Base-by-base conservation (phyloP, 2,888 invertebrate genomes). In the Cylindroiulus punctatus region DNA sequence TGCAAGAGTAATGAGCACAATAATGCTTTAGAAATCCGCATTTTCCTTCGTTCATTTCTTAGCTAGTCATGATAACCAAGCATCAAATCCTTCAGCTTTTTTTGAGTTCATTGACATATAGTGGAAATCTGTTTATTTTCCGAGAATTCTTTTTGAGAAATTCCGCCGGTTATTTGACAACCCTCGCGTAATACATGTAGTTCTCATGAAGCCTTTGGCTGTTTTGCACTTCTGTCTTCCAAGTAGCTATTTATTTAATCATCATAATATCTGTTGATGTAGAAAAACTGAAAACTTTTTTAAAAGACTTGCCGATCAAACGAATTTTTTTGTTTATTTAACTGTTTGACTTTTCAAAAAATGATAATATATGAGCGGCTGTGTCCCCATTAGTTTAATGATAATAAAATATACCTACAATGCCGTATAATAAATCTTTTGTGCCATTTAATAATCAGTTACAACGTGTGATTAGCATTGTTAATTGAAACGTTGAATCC, bases 391-490 rank as follows among this genome's bases (percentile, higher is more conserved):
- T 76, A 76, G 76, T 76, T 76, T 76, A 76, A 76, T 76, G 26
- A 76, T 30, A 76, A 76, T 76, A 30, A 76, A 76, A 76, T 26
- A 26, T 76, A 76, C 4, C 76, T 30, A 76, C 30, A 30, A 76
- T 76, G 76, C 76, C 30, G 30, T 32, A 76, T 76, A 76, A 30
- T 76, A 76, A 76, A 76, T 76, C 76, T 76, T 76, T 76, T 76
- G 76, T 76, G 26, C 76, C 76, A 76, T 76, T 76, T 76, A 76
- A 76, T 76, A 30, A 76, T 76, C 76, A 30, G 76, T 76, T 76
- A 76, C 5, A 76, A 30, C 76, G 4, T 76, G 76, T 76, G 76
- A 76, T 76, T 76, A 76, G 14, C 76, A 76, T 76, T 30, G 30
- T 76, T 76, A 76, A 76, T 76, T 76, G 76, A 76, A 76, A 65